Evolutionary conservation across 2,797 vertebrate species (phyloP).

Genomic region (Urophycis tenuis): DNA sequence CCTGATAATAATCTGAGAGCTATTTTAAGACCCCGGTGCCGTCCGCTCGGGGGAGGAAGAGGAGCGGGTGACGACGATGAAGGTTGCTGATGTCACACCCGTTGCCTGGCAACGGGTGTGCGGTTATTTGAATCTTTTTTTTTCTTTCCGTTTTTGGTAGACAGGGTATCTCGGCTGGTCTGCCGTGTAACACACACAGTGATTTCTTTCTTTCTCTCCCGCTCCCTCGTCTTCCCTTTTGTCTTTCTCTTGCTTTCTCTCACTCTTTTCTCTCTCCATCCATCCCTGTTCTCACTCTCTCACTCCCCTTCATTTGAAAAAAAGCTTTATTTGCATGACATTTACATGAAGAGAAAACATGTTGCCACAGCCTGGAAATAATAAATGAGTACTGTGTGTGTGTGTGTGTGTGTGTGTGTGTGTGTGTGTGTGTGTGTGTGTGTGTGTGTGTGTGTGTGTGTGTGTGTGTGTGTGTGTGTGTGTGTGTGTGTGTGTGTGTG

Average conservation of each 20-base stretch:
- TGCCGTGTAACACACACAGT: constrained; percentile 32
- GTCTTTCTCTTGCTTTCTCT: constrained; percentile 6
- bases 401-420: background rate
- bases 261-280: no score
- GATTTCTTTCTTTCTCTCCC: background rate
- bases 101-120: constrained; percentile 71
- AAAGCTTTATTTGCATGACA: no score
- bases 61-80: constrained; percentile 42
- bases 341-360: no score
- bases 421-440: background rate
- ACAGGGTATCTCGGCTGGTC: constrained; percentile 51
- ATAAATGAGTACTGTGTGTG: background rate
- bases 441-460: no score
- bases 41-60: constrained; percentile 30
- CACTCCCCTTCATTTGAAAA: no score
- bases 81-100: constrained; percentile 71
- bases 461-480: no score
- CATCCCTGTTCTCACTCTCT: no score
- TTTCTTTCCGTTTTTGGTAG: constrained; percentile 25
- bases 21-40: constrained; percentile 69
- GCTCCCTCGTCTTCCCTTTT: background rate
- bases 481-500: no score
- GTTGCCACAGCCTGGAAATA: no score
- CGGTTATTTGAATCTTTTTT: constrained; percentile 48
- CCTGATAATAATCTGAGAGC: constrained; percentile 67